Conservation (phyloP, 2,888 invertebrate species). For the Liodrosophila aerea region DNA sequence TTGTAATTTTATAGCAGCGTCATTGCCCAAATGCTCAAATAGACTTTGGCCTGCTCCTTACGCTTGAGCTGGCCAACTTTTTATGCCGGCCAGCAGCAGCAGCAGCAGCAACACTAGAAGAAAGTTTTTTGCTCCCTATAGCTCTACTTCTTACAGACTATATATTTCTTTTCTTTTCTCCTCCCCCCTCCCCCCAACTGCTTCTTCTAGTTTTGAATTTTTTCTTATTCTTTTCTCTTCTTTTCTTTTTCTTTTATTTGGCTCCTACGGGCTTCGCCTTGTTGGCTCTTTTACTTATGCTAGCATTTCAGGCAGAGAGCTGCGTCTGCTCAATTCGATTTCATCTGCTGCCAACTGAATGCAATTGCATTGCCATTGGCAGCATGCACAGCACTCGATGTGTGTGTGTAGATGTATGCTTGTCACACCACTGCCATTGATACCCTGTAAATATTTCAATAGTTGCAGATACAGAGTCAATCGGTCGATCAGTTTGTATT, state of each 20-base stretch:
- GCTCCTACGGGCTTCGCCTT: conserved; percentile 17
- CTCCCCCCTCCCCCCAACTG: neutral
- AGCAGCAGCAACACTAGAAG: conserved; percentile 45
- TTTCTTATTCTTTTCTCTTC: neutral
- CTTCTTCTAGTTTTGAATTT: neutral
- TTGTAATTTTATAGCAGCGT: conserved; percentile 76
- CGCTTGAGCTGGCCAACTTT: conserved; percentile 37
- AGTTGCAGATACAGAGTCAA: too few species aligned
- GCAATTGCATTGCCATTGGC: conserved; percentile 68
- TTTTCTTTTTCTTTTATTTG: conserved; percentile 19
- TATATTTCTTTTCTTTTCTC: neutral
- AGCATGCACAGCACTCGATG: conserved; percentile 9
- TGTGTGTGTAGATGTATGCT: conserved; percentile 2
- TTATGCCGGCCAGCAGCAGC: conserved; percentile 40
- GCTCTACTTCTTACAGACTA: neutral
- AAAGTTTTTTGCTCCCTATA: conserved; percentile 19
- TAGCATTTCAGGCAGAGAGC: conserved; percentile 30
- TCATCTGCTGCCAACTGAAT: conserved; percentile 62
- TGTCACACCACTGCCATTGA: too few species aligned
- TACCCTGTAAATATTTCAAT: too few species aligned
- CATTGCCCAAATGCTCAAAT: conserved; percentile 75
- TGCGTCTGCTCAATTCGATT: conserved; percentile 67
- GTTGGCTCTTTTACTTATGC: conserved; percentile 37
- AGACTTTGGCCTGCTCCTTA: conserved; percentile 50
- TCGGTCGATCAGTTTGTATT: too few species aligned